Evolutionary conservation across 2,113 vertebrate species (phyloP).

Genomic region (Sander vitreus): DNA sequence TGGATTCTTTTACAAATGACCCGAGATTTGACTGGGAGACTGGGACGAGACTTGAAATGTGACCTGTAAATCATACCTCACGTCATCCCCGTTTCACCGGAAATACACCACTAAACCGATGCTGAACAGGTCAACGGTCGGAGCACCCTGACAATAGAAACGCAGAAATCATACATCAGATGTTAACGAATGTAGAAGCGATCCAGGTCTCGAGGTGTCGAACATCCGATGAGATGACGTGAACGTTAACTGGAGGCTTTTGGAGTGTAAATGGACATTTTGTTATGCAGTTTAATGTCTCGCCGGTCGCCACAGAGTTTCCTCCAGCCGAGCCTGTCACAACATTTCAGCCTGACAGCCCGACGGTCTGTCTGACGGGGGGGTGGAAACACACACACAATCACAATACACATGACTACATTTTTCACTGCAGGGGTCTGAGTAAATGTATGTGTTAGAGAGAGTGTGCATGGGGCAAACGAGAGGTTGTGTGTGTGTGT

Average conservation of each 20-base stretch:
- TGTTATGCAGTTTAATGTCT: constrained; percentile 61
- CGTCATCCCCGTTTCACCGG: too few species aligned
- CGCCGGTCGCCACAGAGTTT: constrained; percentile 22
- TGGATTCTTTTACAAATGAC: background rate
- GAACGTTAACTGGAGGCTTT: constrained; percentile 33
- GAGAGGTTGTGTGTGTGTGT: constrained; percentile 32
- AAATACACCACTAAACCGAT: background rate
- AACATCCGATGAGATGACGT: constrained; percentile 14
- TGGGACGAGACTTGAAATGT: background rate
- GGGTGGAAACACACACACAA: constrained; percentile 19
- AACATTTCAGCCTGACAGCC: constrained; percentile 40
- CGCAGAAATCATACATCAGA: constrained; percentile 10
- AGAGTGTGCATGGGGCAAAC: constrained; percentile 7
- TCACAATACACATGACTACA: constrained; percentile 15
- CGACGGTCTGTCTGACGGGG: constrained; percentile 36
- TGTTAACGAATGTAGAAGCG: background rate
- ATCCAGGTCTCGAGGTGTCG: background rate
- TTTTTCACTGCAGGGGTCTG: constrained; percentile 39
- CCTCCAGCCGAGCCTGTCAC: constrained; percentile 55
- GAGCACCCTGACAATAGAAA: background rate
- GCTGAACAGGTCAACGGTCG: background rate
- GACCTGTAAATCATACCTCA: background rate
- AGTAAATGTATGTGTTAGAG: constrained; percentile 33
- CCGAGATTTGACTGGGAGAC: background rate
- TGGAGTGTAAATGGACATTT: constrained; percentile 52